Evolutionary conservation across 2,888 invertebrate species (phyloP).

Genomic region (Athalia rosae): DNA sequence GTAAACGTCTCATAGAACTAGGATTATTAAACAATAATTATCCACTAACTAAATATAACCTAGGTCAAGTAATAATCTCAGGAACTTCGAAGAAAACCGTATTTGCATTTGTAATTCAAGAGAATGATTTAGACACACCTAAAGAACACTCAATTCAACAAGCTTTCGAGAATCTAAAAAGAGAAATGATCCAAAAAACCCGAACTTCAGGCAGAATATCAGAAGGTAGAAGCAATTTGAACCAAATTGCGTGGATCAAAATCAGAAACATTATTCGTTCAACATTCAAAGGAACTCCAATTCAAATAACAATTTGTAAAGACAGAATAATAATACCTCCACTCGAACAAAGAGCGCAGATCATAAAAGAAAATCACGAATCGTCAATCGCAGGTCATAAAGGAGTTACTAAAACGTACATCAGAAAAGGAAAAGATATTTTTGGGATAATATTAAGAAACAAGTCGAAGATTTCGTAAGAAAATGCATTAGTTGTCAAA

Average conservation of each 20-base stretch:
- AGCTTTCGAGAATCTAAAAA: constrained; percentile 19
- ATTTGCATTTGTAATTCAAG: constrained; percentile 25
- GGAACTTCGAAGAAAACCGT: constrained; percentile 16
- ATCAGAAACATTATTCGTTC: constrained; percentile 34
- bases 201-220: constrained; percentile 34
- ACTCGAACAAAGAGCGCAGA: constrained; percentile 5
- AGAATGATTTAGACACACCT: constrained; percentile 20
- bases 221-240: constrained; percentile 39
- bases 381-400: constrained; percentile 49
- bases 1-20: constrained; percentile 33
- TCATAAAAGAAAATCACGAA: constrained; percentile 45
- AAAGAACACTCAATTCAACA: background rate
- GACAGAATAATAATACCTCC: constrained; percentile 21
- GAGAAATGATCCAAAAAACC: constrained; percentile 14
- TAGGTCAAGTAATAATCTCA: constrained; percentile 33
- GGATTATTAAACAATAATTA: constrained; percentile 24
- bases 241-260: constrained; percentile 25
- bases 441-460: constrained; percentile 49
- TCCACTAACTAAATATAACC: background rate
- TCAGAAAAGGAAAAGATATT: constrained; percentile 46
- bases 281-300: background rate
- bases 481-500: constrained; percentile 48
- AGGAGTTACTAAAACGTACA: constrained; percentile 49
- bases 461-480: constrained; percentile 48
- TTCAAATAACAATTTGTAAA: constrained; percentile 19